Evolutionary conservation across 2,888 invertebrate genomes (phyloP), one percentile per base, ranked within the genome.

Genomic region (Cheilosia grossa): DNA sequence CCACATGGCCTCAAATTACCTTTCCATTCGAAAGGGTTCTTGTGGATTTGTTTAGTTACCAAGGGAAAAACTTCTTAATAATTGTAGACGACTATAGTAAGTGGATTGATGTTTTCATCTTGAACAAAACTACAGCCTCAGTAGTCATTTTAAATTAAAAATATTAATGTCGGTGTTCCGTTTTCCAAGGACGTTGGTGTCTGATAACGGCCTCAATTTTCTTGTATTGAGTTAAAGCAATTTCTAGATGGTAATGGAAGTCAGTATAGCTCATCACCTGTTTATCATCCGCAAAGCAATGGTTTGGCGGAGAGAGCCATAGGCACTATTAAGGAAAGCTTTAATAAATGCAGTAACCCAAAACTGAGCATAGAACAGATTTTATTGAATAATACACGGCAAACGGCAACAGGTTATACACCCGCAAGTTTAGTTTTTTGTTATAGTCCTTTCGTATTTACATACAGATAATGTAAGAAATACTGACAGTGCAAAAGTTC

Each of bases 231-330:
- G n/a, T 54, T 54, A 1, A 30, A 30, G 30, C 30, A 30, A 9
- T 30, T 30, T 30, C 9, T 30, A 30, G 30, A 2, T 7, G 30
- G 7, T 2, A 30, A 30, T 30, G 30, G 30, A 30, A 30, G 7
- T 30, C 30, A 2, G 30, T 30, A 30, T 7, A 33, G 64, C 13
- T 53, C 73, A 17, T 69, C 66, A 33, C 66, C 75, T 5, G 17
- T 70, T 24, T 85, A 81, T 66, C 80, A 81, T 47, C 77, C 69
- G 33, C 67, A 53, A 27, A 81, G 81, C 51, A 86, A 86, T 30
- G 30, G 30, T 2, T 2, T 30, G 30, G 30, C 30, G 30, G 30
- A 30, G 30, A 30, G 30, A 2, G 73, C 59, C n/a, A 37, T 83
- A 33, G 64, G 69, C 33, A 69, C 47, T 19, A 47, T 56, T 4